Conservation (phyloP, 2,113 vertebrate species). For the Syrrhaptes paradoxus region DNA sequence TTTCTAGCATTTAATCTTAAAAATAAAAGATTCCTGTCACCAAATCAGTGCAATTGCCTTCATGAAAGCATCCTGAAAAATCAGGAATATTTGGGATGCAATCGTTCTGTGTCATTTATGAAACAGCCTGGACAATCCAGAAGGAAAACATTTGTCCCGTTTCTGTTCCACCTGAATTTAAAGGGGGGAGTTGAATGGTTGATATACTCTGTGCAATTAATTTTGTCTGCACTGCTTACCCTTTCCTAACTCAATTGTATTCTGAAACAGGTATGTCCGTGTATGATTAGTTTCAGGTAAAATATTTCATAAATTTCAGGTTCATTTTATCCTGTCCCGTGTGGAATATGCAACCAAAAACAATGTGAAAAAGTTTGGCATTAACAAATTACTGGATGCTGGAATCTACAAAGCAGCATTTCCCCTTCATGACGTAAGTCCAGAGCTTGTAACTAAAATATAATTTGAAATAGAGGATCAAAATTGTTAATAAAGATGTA, state of each 20-base stretch:
- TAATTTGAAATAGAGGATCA: background rate
- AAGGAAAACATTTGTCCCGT: background rate
- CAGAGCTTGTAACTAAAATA: background rate
- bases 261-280: background rate
- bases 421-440: constrained; percentile 92
- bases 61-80: background rate
- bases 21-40: background rate
- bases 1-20: background rate
- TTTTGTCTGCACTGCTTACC: background rate
- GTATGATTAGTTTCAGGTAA: background rate
- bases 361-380: constrained; percentile 87
- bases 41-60: background rate
- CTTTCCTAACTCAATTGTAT: background rate
- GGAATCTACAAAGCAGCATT: constrained; percentile 94
- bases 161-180: background rate
- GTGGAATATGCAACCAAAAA: constrained; percentile 83
- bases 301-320: constrained; percentile 72
- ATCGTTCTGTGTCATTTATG: background rate
- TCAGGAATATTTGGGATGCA: background rate
- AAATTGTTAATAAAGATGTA: background rate
- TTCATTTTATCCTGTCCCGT: constrained; percentile 88
- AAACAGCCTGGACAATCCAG: background rate
- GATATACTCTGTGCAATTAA: background rate
- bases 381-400: constrained; percentile 85
- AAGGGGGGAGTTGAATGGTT: background rate